Base-by-base conservation (phyloP, 2,113 vertebrate species). In the Ariopsis seemanni region DNA sequence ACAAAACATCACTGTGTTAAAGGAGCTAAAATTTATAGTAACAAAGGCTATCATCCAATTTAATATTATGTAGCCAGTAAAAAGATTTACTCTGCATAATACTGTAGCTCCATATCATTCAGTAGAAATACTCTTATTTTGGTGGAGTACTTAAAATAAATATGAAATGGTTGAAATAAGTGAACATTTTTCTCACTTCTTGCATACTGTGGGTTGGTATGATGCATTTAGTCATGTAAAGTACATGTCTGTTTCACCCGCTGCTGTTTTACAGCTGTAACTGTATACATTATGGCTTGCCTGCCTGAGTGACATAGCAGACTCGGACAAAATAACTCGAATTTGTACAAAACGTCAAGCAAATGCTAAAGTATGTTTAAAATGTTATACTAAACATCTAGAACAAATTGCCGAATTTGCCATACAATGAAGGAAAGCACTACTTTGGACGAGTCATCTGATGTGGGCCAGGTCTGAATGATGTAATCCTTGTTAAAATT, bases 401-500 rank as follows among this genome's bases (percentile, higher is more conserved):
- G 57, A 62, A n/a, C 20, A 58, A 78, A 78, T 52, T 22, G 22
- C 18, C 7, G 9, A 50, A 22, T 53, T 53, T 78, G 50, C 5
- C 52, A 27, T 27, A 17, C 25, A 55, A 1, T 79, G 75, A 79
- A n/a, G n/a, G 25, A 79, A 82, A 82, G 79, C 1, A 2, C 79
- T 25, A 82, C 27, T 80, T 18, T 18, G 53, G 50, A 57, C 6
- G 1, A 55, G 27, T 34, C 55, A 17, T 25, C 30, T 62, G 18
- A 42, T 62, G 79, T 82, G 30, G 7, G 10, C 62, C 79, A 62
- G 79, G 30, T 62, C 34, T 62, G 34, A 62, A 62, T 82, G 79
- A 82, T 82, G 79, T 82, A 82, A 82, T 82, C 57, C 58, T 34
- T 48, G 55, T 82, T 62, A 79, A 18, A 4, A 62, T 58, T 57